These are phyloP conservation scores for Polypedilum pembai DNA, from an alignment of 1,140 invertebrate genomes.

Conservation along the genomic window DNA sequence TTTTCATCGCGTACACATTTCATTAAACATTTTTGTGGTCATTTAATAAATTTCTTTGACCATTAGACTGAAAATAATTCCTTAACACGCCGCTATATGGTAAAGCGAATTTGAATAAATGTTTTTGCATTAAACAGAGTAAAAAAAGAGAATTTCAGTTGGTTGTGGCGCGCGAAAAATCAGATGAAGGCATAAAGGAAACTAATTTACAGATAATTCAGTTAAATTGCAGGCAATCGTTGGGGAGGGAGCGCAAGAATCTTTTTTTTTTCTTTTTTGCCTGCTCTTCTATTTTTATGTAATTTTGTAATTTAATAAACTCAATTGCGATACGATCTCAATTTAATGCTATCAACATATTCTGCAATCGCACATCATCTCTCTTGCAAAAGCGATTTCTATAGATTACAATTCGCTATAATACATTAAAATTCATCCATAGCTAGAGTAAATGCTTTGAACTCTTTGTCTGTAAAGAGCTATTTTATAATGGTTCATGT, in stretches of 20 bases:
- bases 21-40: not conserved
- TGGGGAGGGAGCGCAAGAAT: not conserved
- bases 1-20: no score
- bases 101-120: conserved; percentile 1
- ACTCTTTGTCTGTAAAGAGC: not conserved
- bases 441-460: not conserved
- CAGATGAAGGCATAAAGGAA: not conserved
- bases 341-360: conserved; percentile 27
- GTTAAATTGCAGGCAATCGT: conserved; percentile 20
- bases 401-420: conserved; percentile 12
- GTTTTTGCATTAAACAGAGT: not conserved
- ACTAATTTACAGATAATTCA: conserved; percentile 26
- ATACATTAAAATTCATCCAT: not conserved
- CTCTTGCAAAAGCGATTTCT: not conserved
- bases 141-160: not conserved
- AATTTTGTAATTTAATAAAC: conserved; percentile 28
- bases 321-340: conserved; percentile 28
- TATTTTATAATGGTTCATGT: not conserved
- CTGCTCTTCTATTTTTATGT: not conserved
- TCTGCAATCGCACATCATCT: not conserved
- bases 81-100: not conserved
- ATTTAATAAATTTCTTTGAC: not conserved
- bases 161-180: conserved; percentile 1
- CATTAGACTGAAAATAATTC: not conserved
- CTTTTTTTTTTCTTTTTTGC: not conserved